Conservation (phyloP, 2,797 vertebrate genomes). For the Antrozous pallidus region DNA sequence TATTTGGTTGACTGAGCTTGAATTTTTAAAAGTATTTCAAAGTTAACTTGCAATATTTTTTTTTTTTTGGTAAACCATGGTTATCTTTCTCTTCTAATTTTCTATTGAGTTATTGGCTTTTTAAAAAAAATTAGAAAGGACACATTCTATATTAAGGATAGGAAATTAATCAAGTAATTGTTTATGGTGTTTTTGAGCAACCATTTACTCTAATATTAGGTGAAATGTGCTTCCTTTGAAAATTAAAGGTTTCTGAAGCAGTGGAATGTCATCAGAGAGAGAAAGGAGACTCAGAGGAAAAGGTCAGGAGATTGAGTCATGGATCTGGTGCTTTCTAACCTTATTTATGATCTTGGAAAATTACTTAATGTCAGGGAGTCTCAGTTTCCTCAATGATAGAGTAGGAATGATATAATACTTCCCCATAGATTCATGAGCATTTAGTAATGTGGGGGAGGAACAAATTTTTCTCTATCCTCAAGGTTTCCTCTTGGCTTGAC, state of each 20-base stretch:
- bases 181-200: not conserved
- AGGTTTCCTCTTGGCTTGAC: not conserved
- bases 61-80: not conserved
- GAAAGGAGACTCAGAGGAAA: not conserved
- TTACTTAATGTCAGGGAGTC: not conserved
- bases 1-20: slow-evolving; percentile 6
- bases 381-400: not conserved
- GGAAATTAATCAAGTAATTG: not conserved
- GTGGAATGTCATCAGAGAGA: not conserved
- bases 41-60: not conserved
- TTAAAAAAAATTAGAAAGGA: not conserved
- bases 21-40: slow-evolving; percentile 14
- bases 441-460: not conserved
- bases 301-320: not conserved
- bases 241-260: not conserved
- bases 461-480: not conserved
- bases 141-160: not conserved
- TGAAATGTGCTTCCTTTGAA: not conserved
- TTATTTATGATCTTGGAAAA: not conserved
- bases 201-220: not conserved
- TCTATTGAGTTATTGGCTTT: not conserved
- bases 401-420: not conserved
- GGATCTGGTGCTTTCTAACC: not conserved
- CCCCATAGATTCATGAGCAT: not conserved
- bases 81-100: slow-evolving; percentile 8